phyloP scores from a whole-genome alignment of 2,113 vertebrate species.

The Caranx ignobilis region DNA sequence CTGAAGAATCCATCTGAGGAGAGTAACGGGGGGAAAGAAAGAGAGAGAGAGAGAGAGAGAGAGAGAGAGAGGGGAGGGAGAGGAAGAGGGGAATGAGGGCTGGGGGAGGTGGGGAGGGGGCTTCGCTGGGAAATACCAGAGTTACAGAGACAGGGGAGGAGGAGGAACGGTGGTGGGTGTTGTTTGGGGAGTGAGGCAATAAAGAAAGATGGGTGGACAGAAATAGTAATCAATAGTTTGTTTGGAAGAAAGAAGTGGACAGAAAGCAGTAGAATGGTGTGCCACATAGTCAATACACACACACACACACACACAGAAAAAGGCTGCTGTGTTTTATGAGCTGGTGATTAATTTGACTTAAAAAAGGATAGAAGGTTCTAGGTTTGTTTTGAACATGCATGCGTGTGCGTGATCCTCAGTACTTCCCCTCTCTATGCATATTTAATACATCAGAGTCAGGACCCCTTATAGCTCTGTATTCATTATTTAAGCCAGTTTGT shows the following conservation, averaged over 20 bases:
- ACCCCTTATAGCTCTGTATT: slow-evolving; percentile 62
- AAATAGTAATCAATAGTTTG: slow-evolving; percentile 60
- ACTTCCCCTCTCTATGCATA: slow-evolving; percentile 70
- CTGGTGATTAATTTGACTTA: slow-evolving; percentile 12
- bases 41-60: slow-evolving; percentile 15
- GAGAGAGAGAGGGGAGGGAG: slow-evolving; percentile 27
- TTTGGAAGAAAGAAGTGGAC: slow-evolving; percentile 43
- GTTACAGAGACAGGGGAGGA: slow-evolving; percentile 26
- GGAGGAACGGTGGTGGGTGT: slow-evolving; percentile 21
- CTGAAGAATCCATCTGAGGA: slow-evolving; percentile 82
- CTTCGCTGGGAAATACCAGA: slow-evolving; percentile 73
- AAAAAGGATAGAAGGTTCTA: background rate
- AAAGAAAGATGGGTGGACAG: slow-evolving; percentile 44
- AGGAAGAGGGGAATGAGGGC: slow-evolving; percentile 4
- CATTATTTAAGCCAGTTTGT: slow-evolving; percentile 74
- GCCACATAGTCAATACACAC: slow-evolving; percentile 46
- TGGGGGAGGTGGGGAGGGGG: slow-evolving; percentile 39
- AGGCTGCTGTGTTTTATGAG: background rate
- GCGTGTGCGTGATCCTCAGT: slow-evolving; percentile 25
- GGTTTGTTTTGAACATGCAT: slow-evolving; percentile 10
- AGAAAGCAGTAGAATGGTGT: slow-evolving; percentile 23
- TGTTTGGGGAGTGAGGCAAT: slow-evolving; percentile 56
- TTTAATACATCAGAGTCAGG: slow-evolving; percentile 74
- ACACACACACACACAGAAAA: slow-evolving; percentile 4
- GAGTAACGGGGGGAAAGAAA: slow-evolving; percentile 3